Base-by-base conservation (phyloP, 2,797 vertebrate species). In the Leptodactylus fallax region DNA sequence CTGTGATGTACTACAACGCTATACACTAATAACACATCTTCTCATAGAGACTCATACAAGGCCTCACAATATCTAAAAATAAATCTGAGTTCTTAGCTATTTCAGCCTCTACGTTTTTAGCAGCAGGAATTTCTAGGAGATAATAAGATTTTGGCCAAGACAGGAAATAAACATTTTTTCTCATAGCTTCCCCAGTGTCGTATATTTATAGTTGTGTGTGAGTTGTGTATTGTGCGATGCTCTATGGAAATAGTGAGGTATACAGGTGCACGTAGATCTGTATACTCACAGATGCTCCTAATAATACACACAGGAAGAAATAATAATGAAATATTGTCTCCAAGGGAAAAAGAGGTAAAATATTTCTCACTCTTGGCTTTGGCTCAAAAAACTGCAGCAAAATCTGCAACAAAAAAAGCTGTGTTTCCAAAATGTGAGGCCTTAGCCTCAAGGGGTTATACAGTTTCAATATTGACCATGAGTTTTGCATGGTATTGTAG, bases 81-180 rank as follows among this genome's bases (percentile, higher is more conserved):
- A 77, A 51, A 49, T 11, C 49, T 6, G 45, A 74, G 1, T n/a
- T 17, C 67, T 72, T 19, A 14, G 65, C 25, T 11, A 16, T 69
- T 69, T 27, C 65, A 69, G 25, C 25, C 3, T 27, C 65, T 16
- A 69, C 69, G 19, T 72, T 77, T 77, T 77, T 77, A 77, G 72
- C 72, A 53, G 72, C 72, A 51, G 72, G 72, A 53, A 77, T 23
- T 36, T 23, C 72, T 5, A 23, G 47, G 21, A 53, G 72, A 53
- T 23, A 23, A 77, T 77, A 51, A 13, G 21, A 77, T 77, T 77
- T 53, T 77, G 47, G 13, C 13, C 49, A 14, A 76, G 49, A 53
- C 72, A 77, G 49, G 49, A 77, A 77, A 77, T 53, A 77, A 77
- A 23, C 72, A 77, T 77, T 11, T 53, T 74, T 53, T 77, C 72